These are phyloP conservation scores for Stegana nigrithorax DNA, from an alignment of 2,888 invertebrate species.

Conservation along the genomic window DNA sequence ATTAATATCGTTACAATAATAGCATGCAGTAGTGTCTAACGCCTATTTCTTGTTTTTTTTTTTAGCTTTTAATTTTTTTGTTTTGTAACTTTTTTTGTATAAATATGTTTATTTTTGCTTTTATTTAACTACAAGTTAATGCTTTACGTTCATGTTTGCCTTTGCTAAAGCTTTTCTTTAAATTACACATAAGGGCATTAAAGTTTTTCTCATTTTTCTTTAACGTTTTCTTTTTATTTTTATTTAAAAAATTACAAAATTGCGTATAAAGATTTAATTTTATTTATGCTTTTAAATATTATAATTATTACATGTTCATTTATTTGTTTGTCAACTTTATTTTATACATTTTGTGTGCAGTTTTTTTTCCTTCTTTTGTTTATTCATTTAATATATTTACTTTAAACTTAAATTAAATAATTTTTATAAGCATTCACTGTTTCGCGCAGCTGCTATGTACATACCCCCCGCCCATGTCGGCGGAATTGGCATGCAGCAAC, in stretches of 20 bases:
- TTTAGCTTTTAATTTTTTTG: too few species aligned
- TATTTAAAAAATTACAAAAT: conserved; percentile 22
- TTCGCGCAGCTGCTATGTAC: too few species aligned
- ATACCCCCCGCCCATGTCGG: background rate
- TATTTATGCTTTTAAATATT: conserved; percentile 20
- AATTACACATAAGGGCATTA: too few species aligned
- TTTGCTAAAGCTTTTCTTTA: too few species aligned
- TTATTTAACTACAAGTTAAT: background rate
- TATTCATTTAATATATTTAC: conserved; percentile 20
- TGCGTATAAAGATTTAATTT: conserved; percentile 2
- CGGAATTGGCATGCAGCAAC: background rate
- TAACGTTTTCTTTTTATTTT: background rate
- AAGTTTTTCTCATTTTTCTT: conserved; percentile 14
- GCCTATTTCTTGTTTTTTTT: too few species aligned
- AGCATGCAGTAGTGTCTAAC: too few species aligned
- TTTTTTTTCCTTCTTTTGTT: conserved; percentile 9
- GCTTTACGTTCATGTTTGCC: too few species aligned
- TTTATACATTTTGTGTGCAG: background rate
- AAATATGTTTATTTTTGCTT: background rate
- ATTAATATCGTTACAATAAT: too few species aligned
- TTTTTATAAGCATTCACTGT: background rate
- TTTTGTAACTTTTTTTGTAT: background rate
- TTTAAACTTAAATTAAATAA: conserved; percentile 6
- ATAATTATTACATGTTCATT: conserved; percentile 23
- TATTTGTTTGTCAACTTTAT: background rate